Percentiles rank a stretch among this genome's conserved stretches.
These are phyloP conservation scores for Diadegma fenestrale DNA, from an alignment of 2,888 invertebrate genomes.

Conservation along the genomic window DNA sequence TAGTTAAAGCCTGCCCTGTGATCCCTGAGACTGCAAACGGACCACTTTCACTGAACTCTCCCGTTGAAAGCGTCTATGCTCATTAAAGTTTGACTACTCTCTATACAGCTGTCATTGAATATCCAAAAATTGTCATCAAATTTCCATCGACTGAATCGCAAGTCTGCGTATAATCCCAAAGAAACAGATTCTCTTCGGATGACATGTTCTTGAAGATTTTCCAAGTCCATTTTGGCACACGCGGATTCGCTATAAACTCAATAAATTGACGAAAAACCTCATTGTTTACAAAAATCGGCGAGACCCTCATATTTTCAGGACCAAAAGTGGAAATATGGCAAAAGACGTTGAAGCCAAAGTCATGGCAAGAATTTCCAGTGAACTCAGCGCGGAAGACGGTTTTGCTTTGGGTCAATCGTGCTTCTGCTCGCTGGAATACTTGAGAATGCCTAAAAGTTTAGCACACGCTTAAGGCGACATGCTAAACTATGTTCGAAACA, in stretches of 20 bases:
- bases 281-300: not conserved
- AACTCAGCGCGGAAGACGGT: not conserved
- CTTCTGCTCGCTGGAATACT: not conserved
- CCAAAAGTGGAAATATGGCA: not conserved
- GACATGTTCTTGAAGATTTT: not conserved
- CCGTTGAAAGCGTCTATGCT: constrained; percentile 18
- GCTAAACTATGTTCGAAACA: too few species aligned
- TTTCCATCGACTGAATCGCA: not conserved
- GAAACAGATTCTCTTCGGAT: not conserved
- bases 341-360: not conserved
- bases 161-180: not conserved
- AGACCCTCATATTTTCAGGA: not conserved
- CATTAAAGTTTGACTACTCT: not conserved
- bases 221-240: not conserved
- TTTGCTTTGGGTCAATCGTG: not conserved
- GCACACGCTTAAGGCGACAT: not conserved
- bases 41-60: constrained; percentile 67
- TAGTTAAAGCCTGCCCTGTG: constrained; percentile 67
- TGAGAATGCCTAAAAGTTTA: constrained; percentile 17
- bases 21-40: constrained; percentile 59
- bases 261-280: not conserved
- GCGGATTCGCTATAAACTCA: not conserved
- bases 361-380: not conserved
- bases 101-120: constrained; percentile 10
- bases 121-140: constrained; percentile 26